Conservation (phyloP, 2,888 invertebrate species). For the Agriopis leucophaearia region DNA sequence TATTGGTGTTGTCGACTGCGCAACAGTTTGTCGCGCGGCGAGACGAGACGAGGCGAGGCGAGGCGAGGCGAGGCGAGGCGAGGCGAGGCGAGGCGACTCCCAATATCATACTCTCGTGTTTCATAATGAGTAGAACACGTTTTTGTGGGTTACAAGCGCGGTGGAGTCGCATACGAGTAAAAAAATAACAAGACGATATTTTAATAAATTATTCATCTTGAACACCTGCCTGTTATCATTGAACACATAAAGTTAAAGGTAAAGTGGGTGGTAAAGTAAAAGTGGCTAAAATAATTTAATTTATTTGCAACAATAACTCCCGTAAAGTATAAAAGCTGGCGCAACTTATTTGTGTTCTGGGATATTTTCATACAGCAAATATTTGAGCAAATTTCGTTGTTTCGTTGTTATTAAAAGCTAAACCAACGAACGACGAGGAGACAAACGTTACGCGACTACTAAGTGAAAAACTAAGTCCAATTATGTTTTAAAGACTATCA, state of each 20-base stretch:
- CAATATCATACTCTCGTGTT: constrained; percentile 83
- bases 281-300: too few relatives aligned
- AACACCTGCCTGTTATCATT: neutral
- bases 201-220: too few relatives aligned
- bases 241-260: too few relatives aligned
- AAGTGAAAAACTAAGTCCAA: neutral
- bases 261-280: too few relatives aligned
- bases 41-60: constrained; percentile 55
- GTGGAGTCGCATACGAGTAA: constrained; percentile 65
- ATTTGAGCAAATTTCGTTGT: too few relatives aligned
- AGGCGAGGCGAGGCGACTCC: constrained; percentile 65
- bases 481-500: neutral
- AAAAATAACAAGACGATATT: constrained; percentile 31
- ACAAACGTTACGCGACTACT: neutral
- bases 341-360: too few relatives aligned
- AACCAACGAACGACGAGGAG: neutral
- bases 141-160: constrained; percentile 67
- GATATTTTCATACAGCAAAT: too few relatives aligned
- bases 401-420: neutral
- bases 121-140: constrained; percentile 83
- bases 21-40: constrained; percentile 69
- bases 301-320: too few relatives aligned
- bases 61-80: constrained; percentile 58
- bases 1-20: constrained; percentile 73
- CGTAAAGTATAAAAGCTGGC: too few relatives aligned